Conservation (phyloP, 92 coral and sea anemone genomes). For the Paramuricea clavata region DNA sequence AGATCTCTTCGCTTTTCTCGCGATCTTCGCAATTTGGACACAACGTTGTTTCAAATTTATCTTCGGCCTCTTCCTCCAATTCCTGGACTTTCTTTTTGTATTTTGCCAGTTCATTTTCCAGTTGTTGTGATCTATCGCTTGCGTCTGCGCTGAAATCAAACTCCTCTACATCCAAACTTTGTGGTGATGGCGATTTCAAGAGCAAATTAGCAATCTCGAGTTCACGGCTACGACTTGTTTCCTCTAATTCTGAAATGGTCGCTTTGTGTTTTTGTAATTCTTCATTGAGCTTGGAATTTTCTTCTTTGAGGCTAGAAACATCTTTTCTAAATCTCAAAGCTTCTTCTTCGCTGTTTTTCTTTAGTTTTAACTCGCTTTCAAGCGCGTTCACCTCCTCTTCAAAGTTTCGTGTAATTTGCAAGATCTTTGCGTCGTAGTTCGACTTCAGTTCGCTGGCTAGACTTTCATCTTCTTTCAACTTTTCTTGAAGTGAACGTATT, state of each 20-base stretch:
- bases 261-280: constrained; percentile 15
- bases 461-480: background rate
- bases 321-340: constrained; percentile 79
- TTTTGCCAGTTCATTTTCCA: constrained; percentile 63
- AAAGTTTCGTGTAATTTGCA: background rate
- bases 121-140: background rate
- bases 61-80: constrained; percentile 65
- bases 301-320: constrained; percentile 44
- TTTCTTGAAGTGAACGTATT: background rate
- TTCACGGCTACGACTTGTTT: constrained; percentile 56
- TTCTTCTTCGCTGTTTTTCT: constrained; percentile 51
- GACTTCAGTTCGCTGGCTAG: background rate
- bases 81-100: constrained; percentile 66
- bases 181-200: constrained; percentile 4
- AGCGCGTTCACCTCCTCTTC: constrained; percentile 2
- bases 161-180: background rate
- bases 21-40: constrained; percentile 22
- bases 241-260: constrained; percentile 69
- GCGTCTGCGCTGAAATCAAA: background rate
- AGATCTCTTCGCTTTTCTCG: constrained; percentile 1
- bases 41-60: constrained; percentile 57
- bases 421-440: background rate
- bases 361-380: background rate
- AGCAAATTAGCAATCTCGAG: constrained; percentile 79
- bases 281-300: background rate